Evolutionary conservation across 2,888 invertebrate species (phyloP), one percentile per base, ranked within the genome.

Genomic region (Heliconius charithonia): DNA sequence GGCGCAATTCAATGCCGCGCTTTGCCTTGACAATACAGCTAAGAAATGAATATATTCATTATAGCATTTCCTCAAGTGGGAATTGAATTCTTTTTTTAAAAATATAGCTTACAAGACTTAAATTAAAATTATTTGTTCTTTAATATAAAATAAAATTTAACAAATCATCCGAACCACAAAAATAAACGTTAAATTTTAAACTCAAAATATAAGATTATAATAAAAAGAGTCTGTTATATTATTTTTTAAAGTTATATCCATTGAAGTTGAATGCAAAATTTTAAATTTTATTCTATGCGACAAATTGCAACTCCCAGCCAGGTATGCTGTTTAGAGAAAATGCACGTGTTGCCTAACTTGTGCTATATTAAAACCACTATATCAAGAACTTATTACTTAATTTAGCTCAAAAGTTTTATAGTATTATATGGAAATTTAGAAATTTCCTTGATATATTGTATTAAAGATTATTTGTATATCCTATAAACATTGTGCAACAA

Each of bases 311-410:
- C 84, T 87, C 85, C 85, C 86, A 86, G 88, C 85, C 86, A 87
- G 86, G 87, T 87, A 87, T 86, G 84, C 85, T 88, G 84, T 90
- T 89, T 87, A 83, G 86, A 83, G 85, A 84, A 87, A 89, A 89
- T 89, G 88, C 87, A 87, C 85, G 88, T 86, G 85, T 87, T 89
- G 85, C 85, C 87, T 88, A 87, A 85, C 81, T 81, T 86, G 84
- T 84, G 85, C 86, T 85, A 88, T 87, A 87, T 86, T 86, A 87
- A 90, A 89, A 89, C 87, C 87, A 86, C 84, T 87, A 89, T 89
- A 89, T 89, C 74, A 74, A 74, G 74, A 72, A 72, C 63, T 13
- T 74, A 63, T 63, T 80, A 81, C 80, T 82, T 82, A 82, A 82
- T 82, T 83, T 80, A 79, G 81, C 77, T 80, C 69, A 82, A 81